These are phyloP conservation scores for Phengaris alcon DNA, from an alignment of 2,888 invertebrate genomes.

Conservation along the genomic window DNA sequence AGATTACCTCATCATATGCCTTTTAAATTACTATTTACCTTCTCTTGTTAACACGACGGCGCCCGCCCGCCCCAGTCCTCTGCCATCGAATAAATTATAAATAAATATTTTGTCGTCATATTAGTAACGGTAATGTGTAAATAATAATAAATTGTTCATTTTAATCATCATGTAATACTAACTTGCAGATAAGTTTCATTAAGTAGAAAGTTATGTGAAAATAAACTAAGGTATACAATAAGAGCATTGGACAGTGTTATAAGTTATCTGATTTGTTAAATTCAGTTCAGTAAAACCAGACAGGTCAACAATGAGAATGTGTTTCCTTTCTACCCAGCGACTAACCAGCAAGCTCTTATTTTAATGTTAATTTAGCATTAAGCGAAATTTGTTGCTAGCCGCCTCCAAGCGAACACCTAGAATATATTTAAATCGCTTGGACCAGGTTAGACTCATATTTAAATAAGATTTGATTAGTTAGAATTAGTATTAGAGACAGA, in stretches of 20 bases:
- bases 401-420: not conserved
- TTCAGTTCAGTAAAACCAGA: slow-evolving; percentile 74
- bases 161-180: slow-evolving; percentile 16
- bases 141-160: slow-evolving; percentile 15
- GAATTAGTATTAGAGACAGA: slow-evolving; percentile 68
- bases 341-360: slow-evolving; percentile 22
- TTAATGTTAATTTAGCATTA: slow-evolving; percentile 49
- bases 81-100: slow-evolving; percentile 56
- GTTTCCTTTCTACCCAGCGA: slow-evolving; percentile 56
- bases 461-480: slow-evolving; percentile 66
- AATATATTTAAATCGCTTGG: slow-evolving; percentile 36
- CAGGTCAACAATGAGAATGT: slow-evolving; percentile 63
- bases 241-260: slow-evolving; percentile 20
- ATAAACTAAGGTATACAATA: slow-evolving; percentile 48
- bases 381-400: slow-evolving; percentile 53
- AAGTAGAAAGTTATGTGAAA: slow-evolving; percentile 22
- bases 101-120: slow-evolving; percentile 50
- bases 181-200: slow-evolving; percentile 1
- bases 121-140: slow-evolving; percentile 44
- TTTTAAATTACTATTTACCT: slow-evolving; percentile 52
- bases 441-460: slow-evolving; percentile 41
- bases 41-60: slow-evolving; percentile 26
- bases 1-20: slow-evolving; percentile 54
- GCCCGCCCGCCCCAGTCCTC: slow-evolving; percentile 36
- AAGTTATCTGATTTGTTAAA: slow-evolving; percentile 73